Evolutionary conservation across 2,113 vertebrate species (phyloP), one percentile per base, ranked within the genome.

Genomic region (Carassius auratus): DNA sequence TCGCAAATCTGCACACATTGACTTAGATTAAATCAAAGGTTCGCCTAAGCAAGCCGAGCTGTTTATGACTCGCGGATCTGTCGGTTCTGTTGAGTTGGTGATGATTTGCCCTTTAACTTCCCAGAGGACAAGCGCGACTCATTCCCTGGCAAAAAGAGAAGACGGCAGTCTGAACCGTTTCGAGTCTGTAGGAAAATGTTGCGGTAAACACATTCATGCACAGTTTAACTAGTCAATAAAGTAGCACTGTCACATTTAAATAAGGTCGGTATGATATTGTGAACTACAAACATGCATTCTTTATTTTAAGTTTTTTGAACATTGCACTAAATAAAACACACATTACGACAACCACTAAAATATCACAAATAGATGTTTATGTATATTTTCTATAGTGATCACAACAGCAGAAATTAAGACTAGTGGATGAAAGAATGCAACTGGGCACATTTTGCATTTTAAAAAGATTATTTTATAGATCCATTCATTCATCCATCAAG

Each of bases 11-110:
- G 57, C 88, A 91, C 87, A 92, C 89, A 86, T 48, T 85, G 91
- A 90, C 45, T 36, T n/a, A 89, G 90, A 94, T 93, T 91, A 89
- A 91, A 93, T 91, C 83, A 91, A 91, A 92, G 36, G 36, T 38
- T 38, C 36, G 36, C 36, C 36, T 38, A 38, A 42, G 84, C 83
- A 91, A 57, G 66, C 73, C 3, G 86, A 78, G 83, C 87, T 90
- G 86, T 90, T 92, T 91, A 88, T 87, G 89, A 91, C 89, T 90
- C 74, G 52, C 82, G 85, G 79, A 84, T 79, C 76, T 50, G 26
- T 86, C 75, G 76, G 33, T 17, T 4, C 15, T 79, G 57, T 61
- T 23, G 30, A 13, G 76, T 5, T 76, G 48, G 2, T 55, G 75
- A 76, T 76, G 48, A 76, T 30, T 3, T 76, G 75, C 57, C 33